Evolutionary conservation across 2,888 invertebrate species (phyloP).

Genomic region (Calephelis perditalis): DNA sequence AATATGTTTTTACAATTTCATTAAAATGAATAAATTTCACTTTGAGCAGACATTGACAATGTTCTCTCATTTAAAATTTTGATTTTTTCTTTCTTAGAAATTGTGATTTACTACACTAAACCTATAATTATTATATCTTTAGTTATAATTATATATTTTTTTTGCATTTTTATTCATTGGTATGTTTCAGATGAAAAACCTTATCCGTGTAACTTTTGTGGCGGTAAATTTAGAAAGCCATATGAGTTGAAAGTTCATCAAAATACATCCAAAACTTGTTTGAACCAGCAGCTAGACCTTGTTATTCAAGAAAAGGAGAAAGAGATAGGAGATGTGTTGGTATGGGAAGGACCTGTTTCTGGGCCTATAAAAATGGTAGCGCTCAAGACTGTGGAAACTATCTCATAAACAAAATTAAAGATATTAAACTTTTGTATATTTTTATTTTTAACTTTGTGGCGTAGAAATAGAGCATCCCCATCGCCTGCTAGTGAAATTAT

Average conservation of each 20-base stretch:
- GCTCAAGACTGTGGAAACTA: background rate
- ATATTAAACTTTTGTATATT: too few species aligned
- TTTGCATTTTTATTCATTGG: too few species aligned
- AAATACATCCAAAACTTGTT: conserved; percentile 30
- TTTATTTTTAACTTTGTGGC: too few species aligned
- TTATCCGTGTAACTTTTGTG: conserved; percentile 43
- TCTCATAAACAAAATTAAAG: background rate
- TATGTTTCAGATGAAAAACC: conserved; percentile 43
- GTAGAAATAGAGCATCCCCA: background rate
- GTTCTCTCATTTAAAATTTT: too few species aligned
- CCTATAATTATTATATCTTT: too few species aligned
- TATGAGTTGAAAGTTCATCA: conserved; percentile 37
- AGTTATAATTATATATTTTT: background rate
- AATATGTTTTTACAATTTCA: too few species aligned
- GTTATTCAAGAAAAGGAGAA: conserved; percentile 12
- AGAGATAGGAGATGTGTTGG: background rate
- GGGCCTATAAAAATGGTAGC: background rate
- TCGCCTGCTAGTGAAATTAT: too few species aligned
- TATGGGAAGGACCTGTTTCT: conserved; percentile 1
- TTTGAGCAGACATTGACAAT: too few species aligned
- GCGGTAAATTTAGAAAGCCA: conserved; percentile 33
- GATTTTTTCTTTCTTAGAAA: too few species aligned
- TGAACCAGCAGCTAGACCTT: conserved; percentile 22
- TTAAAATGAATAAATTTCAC: too few species aligned
- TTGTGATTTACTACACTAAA: too few species aligned